Evolutionary conservation across 2,797 vertebrate species (phyloP).

Genomic region (Oryzias dopingdopingensis): DNA sequence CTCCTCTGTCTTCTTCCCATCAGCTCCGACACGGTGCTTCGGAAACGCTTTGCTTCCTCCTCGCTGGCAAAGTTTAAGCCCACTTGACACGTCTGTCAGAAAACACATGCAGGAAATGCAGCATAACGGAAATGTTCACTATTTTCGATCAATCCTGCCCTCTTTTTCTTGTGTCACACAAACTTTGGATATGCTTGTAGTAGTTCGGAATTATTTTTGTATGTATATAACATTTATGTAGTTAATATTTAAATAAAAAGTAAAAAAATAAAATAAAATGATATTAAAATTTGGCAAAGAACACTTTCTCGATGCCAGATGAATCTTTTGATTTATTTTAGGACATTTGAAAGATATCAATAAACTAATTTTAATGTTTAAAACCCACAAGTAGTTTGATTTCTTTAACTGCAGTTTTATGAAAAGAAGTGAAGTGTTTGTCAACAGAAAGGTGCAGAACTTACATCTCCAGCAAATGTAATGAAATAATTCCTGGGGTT

Average conservation of each 20-base stretch:
- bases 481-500: constrained; percentile 88
- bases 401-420: no score
- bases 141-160: background rate
- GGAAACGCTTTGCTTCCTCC: constrained; percentile 91
- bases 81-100: constrained; percentile 82
- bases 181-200: constrained; percentile 1
- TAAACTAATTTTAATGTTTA: no score
- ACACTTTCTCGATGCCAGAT: no score
- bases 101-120: constrained; percentile 7
- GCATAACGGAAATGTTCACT: background rate
- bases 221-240: no score
- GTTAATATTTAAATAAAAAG: no score
- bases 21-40: constrained; percentile 77
- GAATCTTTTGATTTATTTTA: no score
- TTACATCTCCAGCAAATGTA: constrained; percentile 95
- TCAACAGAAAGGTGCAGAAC: constrained; percentile 54
- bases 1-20: constrained; percentile 83
- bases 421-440: no score
- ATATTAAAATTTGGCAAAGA: no score
- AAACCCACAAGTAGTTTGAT: no score
- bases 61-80: constrained; percentile 96
- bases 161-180: background rate
- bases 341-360: no score
- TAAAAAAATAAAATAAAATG: no score
- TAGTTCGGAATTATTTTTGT: no score